These are phyloP conservation scores for Timandra comae DNA, from an alignment of 2,888 invertebrate genomes.

Conservation along the genomic window DNA sequence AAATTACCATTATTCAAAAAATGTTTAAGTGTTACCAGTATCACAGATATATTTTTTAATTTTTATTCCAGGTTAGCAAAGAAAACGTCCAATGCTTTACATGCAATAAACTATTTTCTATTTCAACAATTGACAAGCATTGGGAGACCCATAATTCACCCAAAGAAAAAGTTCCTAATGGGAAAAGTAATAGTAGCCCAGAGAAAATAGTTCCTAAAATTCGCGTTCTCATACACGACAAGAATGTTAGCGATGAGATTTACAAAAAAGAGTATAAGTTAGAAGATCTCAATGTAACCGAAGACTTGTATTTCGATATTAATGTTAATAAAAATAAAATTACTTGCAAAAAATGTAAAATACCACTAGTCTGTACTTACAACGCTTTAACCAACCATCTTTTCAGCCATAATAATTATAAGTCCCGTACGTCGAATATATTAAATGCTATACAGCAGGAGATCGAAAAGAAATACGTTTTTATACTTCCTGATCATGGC, in stretches of 20 bases:
- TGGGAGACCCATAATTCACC: conserved; percentile 15
- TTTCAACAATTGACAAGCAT: conserved; percentile 22
- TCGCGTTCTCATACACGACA: neutral
- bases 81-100: conserved; percentile 40
- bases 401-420: conserved; percentile 18
- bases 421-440: neutral
- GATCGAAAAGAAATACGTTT: conserved; percentile 13
- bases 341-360: conserved; percentile 35
- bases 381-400: conserved; percentile 25
- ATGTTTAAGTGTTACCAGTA: too few species aligned
- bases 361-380: conserved; percentile 21
- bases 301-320: conserved; percentile 30
- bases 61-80: conserved; percentile 34
- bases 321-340: conserved; percentile 26
- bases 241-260: conserved; percentile 3
- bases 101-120: conserved; percentile 32
- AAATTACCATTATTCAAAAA: too few species aligned
- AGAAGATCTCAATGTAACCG: conserved; percentile 19
- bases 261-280: conserved; percentile 16
- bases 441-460: conserved; percentile 1
- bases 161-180: too few species aligned
- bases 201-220: too few species aligned
- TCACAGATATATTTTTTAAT: neutral
- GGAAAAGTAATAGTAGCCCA: too few species aligned
- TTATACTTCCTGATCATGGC: conserved; percentile 31